A percentile compares a stretch with the other conserved stretches of the same genome.
These are phyloP conservation scores for Zaprionus gabonicus DNA, from an alignment of 1,140 invertebrate species.

Conservation along the genomic window DNA sequence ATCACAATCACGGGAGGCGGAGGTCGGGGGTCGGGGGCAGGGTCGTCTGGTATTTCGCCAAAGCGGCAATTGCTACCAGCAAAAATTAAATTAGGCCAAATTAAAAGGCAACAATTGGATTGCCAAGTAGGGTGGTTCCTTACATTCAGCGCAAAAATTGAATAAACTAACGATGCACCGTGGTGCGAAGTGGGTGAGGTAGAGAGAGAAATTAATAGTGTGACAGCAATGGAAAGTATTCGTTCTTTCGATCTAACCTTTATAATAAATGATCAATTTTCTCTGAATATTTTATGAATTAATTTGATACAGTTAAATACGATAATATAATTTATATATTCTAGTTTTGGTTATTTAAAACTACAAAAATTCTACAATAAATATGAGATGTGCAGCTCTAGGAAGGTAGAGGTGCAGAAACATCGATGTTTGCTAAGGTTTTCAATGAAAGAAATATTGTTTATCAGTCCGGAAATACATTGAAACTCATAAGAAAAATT, in stretches of 20 bases:
- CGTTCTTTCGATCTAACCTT: background rate
- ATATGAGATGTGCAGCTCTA: too few relatives aligned
- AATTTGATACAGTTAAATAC: too few relatives aligned
- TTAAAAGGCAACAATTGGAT: slow-evolving; percentile 60
- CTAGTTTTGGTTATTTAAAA: too few relatives aligned
- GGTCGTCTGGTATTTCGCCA: slow-evolving; percentile 8
- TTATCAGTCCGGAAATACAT: too few relatives aligned
- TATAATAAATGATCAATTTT: too few relatives aligned
- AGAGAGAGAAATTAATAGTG: background rate
- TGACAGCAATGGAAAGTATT: background rate
- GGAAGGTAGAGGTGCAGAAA: too few relatives aligned
- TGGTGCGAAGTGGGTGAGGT: background rate
- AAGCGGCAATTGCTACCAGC: slow-evolving; percentile 56
- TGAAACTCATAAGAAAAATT: too few relatives aligned
- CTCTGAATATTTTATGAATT: too few relatives aligned
- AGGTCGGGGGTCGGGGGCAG: background rate
- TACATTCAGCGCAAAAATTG: background rate
- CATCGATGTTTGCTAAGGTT: too few relatives aligned
- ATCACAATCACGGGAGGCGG: slow-evolving; percentile 55
- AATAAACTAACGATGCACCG: background rate
- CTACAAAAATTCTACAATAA: too few relatives aligned
- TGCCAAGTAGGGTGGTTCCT: slow-evolving; percentile 22
- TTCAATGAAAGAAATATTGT: too few relatives aligned
- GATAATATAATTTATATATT: too few relatives aligned
- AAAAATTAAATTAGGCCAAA: slow-evolving; percentile 78